Evolutionary conservation across 2,888 invertebrate genomes (phyloP).

Genomic region (Cheilosia vulpina): DNA sequence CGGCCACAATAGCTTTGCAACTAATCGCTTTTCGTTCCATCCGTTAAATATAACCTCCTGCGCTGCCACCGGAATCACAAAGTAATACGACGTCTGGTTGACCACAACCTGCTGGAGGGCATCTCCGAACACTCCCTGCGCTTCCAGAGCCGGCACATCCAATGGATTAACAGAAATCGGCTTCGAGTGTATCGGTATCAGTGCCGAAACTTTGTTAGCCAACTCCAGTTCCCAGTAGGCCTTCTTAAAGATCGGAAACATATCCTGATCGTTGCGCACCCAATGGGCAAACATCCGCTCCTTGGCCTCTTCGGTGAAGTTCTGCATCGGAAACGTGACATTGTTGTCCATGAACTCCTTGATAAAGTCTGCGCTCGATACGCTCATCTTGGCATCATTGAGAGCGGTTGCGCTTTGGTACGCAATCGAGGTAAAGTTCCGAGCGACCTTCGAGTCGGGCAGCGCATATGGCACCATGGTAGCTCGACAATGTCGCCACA

Average conservation of each 20-base stretch:
- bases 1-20: constrained; percentile 80
- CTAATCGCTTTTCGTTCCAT: constrained; percentile 81
- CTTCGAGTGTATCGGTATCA: constrained; percentile 77
- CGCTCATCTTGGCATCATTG: constrained; percentile 79
- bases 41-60: constrained; percentile 80
- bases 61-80: constrained; percentile 82
- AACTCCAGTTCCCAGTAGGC: constrained; percentile 79
- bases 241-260: constrained; percentile 80
- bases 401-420: constrained; percentile 78
- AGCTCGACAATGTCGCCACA: constrained; percentile 86
- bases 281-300: constrained; percentile 82
- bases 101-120: constrained; percentile 79
- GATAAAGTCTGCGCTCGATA: constrained; percentile 79
- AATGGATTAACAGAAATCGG: constrained; percentile 80
- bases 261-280: constrained; percentile 80
- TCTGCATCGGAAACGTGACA: constrained; percentile 76
- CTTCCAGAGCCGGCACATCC: constrained; percentile 77
- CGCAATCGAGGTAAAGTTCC: constrained; percentile 85
- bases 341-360: constrained; percentile 77
- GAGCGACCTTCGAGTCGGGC: constrained; percentile 85
- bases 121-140: constrained; percentile 78
- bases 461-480: constrained; percentile 82
- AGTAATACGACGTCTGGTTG: constrained; percentile 80
- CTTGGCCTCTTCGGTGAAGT: constrained; percentile 80
- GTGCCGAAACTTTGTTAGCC: constrained; percentile 74